Percentiles rank a stretch among this genome's conserved stretches.
phyloP scores from a whole-genome alignment of 2,113 vertebrate species.

The Nothoprocta perdicaria region DNA sequence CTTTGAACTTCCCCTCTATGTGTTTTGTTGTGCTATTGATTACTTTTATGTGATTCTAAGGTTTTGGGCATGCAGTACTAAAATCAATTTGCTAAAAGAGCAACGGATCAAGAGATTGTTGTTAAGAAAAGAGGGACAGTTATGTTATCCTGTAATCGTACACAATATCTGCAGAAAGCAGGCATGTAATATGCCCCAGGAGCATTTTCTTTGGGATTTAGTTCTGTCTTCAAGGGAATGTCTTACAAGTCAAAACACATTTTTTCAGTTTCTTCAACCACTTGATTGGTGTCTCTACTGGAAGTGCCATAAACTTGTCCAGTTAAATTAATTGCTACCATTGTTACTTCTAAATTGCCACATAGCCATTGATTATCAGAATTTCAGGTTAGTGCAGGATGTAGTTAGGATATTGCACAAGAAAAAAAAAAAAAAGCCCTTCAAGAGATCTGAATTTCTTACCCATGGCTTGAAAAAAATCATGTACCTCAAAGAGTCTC shows the following conservation, averaged over 20 bases:
- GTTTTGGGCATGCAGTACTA: neutral
- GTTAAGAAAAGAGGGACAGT: neutral
- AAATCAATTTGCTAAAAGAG: neutral
- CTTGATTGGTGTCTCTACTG: neutral
- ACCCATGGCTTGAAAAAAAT: neutral
- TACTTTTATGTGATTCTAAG: neutral
- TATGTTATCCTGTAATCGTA: neutral
- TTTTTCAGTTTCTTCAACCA: neutral
- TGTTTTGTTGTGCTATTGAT: neutral
- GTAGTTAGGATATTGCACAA: neutral
- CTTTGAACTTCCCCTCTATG: neutral
- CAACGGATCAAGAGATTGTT: neutral
- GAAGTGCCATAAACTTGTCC: neutral
- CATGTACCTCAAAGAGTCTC: neutral
- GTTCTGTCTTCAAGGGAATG: neutral
- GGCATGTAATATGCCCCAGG: neutral
- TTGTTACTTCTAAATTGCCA: neutral
- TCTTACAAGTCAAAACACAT: neutral
- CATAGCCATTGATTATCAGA: neutral
- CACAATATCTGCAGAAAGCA: neutral
- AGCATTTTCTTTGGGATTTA: neutral
- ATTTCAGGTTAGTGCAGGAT: neutral
- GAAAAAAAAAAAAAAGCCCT: neutral
- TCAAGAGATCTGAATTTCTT: neutral
- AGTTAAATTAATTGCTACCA: neutral